Conservation (phyloP, 2,888 invertebrate genomes). For the Chalcosyrphus nemorum region DNA sequence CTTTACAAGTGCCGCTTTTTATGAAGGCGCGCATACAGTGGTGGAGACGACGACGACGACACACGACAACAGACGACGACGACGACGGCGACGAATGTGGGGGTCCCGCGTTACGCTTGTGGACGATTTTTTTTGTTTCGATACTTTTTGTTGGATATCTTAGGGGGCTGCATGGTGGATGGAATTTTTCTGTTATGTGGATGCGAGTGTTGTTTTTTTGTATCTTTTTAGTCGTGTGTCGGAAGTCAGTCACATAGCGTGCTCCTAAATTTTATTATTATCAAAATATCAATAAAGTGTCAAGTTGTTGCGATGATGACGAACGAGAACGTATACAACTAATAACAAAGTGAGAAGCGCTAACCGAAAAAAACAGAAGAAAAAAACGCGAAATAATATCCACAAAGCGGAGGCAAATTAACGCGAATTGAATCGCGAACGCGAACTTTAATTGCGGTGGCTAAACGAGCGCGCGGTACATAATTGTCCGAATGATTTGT, state of each 20-base stretch:
- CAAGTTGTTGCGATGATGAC: slow-evolving; percentile 60
- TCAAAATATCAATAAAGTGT: slow-evolving; percentile 73
- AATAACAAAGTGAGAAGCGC: slow-evolving; percentile 1
- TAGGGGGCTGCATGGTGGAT: slow-evolving; percentile 65
- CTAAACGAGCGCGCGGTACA: background rate
- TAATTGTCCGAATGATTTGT: background rate
- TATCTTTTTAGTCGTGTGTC: slow-evolving; percentile 81
- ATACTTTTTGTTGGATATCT: slow-evolving; percentile 53
- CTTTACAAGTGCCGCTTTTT: slow-evolving; percentile 69
- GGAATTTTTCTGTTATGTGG: slow-evolving; percentile 62
- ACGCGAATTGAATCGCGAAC: slow-evolving; percentile 18
- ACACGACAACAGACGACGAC: slow-evolving; percentile 33
- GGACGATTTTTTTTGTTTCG: slow-evolving; percentile 36
- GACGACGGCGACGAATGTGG: slow-evolving; percentile 61
- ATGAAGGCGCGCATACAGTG: slow-evolving; percentile 58
- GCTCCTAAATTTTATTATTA: slow-evolving; percentile 75
- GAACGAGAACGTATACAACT: slow-evolving; percentile 12
- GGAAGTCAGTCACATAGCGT: slow-evolving; percentile 82
- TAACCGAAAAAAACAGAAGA: background rate
- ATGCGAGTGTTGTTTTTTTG: slow-evolving; percentile 74
- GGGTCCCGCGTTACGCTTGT: slow-evolving; percentile 70
- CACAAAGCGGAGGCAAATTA: slow-evolving; percentile 17
- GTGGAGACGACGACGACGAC: slow-evolving; percentile 65
- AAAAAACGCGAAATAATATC: background rate
- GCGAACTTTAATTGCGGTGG: background rate